Conservation (phyloP, 2,888 invertebrate genomes). For the Steinernema hermaphroditum region DNA sequence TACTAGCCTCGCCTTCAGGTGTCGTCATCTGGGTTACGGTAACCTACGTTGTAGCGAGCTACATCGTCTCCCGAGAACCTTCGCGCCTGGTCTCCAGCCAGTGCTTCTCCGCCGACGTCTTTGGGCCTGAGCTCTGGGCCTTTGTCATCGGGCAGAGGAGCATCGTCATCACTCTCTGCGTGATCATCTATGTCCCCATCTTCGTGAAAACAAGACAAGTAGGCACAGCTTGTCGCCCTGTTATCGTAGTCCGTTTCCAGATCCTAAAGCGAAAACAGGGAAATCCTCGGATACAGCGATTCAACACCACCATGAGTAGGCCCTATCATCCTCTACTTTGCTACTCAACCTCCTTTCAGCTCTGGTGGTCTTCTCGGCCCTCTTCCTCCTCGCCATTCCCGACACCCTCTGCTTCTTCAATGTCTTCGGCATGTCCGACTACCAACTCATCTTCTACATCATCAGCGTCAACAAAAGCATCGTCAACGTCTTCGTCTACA, state of each 20-base stretch:
- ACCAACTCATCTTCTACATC: slow-evolving; percentile 22
- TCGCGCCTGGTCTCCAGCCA: not conserved
- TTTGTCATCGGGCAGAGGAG: slow-evolving; percentile 17
- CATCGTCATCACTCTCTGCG: not conserved
- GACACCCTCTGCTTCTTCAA: slow-evolving; percentile 15
- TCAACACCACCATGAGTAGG: slow-evolving; percentile 22
- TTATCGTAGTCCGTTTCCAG: not conserved
- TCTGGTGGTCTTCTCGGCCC: slow-evolving; percentile 8
- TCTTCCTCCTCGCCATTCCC: slow-evolving; percentile 10
- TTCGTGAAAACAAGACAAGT: slow-evolving; percentile 15
- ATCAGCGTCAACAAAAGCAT: slow-evolving; percentile 22
- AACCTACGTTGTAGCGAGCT: not conserved
- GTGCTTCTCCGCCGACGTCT: slow-evolving; percentile 18
- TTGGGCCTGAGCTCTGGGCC: not conserved
- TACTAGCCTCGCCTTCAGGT: not conserved
- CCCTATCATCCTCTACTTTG: not conserved
- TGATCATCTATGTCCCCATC: slow-evolving; percentile 13
- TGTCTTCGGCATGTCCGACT: slow-evolving; percentile 10
- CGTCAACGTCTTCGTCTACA: slow-evolving; percentile 27
- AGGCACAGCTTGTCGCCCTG: not conserved
- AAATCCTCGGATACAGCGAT: not conserved
- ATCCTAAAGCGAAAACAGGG: slow-evolving; percentile 17
- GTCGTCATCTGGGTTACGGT: not conserved
- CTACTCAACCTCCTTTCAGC: not conserved
- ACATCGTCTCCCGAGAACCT: not conserved